phyloP scores from a whole-genome alignment of 2,888 invertebrate species.

The Sarcophaga carnaria region DNA sequence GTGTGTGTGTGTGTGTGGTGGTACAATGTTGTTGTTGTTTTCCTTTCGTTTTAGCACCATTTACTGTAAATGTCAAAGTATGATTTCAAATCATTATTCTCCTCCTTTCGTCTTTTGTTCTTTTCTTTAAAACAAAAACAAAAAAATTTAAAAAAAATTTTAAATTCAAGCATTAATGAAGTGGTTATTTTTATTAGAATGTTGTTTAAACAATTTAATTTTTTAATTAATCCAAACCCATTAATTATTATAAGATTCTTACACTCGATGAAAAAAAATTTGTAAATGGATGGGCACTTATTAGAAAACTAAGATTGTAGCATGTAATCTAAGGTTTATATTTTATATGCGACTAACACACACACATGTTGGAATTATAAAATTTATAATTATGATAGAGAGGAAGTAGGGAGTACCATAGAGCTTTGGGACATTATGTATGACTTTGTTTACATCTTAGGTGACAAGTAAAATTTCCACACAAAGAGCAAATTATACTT shows the following conservation, averaged over 20 bases:
- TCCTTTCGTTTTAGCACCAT: conserved; percentile 27
- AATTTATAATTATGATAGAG: too few relatives aligned
- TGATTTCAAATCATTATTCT: not conserved
- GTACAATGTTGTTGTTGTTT: not conserved
- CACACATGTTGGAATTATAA: too few relatives aligned
- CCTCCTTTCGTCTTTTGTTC: not conserved
- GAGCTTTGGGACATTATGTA: too few relatives aligned
- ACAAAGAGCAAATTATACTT: too few relatives aligned
- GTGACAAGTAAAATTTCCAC: too few relatives aligned
- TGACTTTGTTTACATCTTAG: too few relatives aligned
- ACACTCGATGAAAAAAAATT: not conserved
- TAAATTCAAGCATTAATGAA: not conserved
- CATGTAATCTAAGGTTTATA: too few relatives aligned
- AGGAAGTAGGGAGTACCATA: too few relatives aligned
- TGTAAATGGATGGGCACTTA: too few relatives aligned
- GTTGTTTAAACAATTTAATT: not conserved
- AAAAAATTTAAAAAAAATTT: not conserved
- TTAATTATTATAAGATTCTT: conserved; percentile 11
- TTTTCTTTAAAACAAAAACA: not conserved
- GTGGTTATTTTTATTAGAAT: not conserved
- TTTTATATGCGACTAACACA: too few relatives aligned
- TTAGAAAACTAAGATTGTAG: too few relatives aligned
- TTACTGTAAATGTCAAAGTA: conserved; percentile 18
- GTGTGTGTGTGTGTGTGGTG: not conserved
- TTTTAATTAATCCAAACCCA: not conserved